A percentile compares a stretch with the other conserved stretches of the same genome.
Evolutionary conservation across 2,113 vertebrate genomes (phyloP).

Genomic region (Lepus americanus): DNA sequence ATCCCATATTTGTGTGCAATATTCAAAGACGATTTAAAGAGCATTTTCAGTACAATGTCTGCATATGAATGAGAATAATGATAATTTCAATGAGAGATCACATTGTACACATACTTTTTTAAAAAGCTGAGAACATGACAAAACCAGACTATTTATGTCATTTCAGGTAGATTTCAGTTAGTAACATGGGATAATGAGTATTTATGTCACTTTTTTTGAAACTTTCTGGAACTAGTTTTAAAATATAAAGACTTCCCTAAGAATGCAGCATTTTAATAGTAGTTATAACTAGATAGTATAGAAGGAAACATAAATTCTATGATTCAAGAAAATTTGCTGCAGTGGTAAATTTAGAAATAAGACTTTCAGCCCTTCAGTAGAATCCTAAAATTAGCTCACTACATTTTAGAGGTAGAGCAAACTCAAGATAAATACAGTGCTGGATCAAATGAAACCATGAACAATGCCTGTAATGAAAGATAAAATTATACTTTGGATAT

Average conservation of each 20-base stretch:
- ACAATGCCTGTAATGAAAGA: slow-evolving; percentile 73
- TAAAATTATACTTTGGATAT: slow-evolving; percentile 67
- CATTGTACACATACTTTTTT: not conserved
- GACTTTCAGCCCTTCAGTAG: slow-evolving; percentile 59
- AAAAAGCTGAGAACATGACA: slow-evolving; percentile 1
- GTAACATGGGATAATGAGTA: slow-evolving; percentile 22
- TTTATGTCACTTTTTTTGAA: slow-evolving; percentile 69
- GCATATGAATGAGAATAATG: not conserved
- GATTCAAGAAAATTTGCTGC: slow-evolving; percentile 75
- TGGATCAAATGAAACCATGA: slow-evolving; percentile 73
- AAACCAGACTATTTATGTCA: slow-evolving; percentile 64
- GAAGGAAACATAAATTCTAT: slow-evolving; percentile 65
- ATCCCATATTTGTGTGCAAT: not conserved
- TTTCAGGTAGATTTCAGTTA: slow-evolving; percentile 57
- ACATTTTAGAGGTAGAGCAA: slow-evolving; percentile 75
- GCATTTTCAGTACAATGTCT: slow-evolving; percentile 29
- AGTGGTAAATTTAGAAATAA: slow-evolving; percentile 79
- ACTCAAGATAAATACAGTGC: slow-evolving; percentile 76
- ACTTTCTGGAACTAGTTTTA: slow-evolving; percentile 72
- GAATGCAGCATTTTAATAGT: slow-evolving; percentile 67
- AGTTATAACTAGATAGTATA: slow-evolving; percentile 62
- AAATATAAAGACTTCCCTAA: slow-evolving; percentile 64
- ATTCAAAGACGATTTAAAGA: slow-evolving; percentile 3
- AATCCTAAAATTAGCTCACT: slow-evolving; percentile 75
- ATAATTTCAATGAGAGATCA: not conserved